Conservation (phyloP, 2,797 vertebrate genomes). For the Sus cebifrons region DNA sequence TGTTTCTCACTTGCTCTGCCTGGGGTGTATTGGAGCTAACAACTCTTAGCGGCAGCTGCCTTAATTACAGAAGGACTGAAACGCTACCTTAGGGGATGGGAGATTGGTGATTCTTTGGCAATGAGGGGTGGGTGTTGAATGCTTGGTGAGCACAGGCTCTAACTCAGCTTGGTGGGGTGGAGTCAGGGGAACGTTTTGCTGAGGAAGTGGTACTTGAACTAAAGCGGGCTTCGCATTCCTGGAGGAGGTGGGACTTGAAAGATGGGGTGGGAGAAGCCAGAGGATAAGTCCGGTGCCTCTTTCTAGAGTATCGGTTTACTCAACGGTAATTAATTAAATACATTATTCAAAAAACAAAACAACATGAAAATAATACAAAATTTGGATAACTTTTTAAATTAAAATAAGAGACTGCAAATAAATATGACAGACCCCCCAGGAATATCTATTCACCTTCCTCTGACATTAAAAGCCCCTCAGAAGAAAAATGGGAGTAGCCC, state of each 20-base stretch:
- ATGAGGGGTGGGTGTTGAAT: neutral
- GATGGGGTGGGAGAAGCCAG: neutral
- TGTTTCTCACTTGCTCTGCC: neutral
- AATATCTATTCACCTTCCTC: neutral
- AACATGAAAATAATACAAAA: neutral
- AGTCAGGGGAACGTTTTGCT: neutral
- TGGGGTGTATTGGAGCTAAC: neutral
- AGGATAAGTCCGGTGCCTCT: neutral
- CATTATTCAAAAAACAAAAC: neutral
- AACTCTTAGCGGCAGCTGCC: neutral
- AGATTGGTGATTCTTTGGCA: neutral
- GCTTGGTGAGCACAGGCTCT: neutral
- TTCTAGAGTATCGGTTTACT: no score
- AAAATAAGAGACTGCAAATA: conserved; percentile 25
- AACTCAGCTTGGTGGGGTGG: neutral
- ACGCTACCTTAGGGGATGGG: neutral
- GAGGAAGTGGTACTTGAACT: neutral
- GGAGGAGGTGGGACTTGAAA: neutral
- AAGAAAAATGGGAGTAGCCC: neutral
- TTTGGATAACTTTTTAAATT: neutral
- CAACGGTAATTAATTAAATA: neutral
- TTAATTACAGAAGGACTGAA: neutral
- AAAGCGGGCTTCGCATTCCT: neutral
- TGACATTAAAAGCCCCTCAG: neutral
- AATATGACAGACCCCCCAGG: neutral